Base-by-base conservation (phyloP, 2,113 vertebrate species). In the Bufo bufo region DNA sequence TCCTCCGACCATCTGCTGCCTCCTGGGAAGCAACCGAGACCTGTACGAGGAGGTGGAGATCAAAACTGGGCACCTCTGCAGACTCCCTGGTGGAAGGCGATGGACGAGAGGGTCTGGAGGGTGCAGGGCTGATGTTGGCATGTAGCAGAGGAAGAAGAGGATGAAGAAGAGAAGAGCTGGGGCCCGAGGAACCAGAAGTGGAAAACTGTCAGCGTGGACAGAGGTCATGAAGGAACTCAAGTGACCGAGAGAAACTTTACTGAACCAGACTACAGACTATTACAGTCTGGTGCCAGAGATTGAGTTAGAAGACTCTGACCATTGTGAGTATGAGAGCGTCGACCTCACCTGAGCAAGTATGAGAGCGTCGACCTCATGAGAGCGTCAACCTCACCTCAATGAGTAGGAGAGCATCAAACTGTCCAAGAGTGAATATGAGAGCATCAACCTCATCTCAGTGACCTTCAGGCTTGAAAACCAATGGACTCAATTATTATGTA, bases 161-260 rank as follows among this genome's bases (percentile, higher is more conserved):
- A 45, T 82, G 77, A 78, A 16, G 89, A 13, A 71, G 90, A 91
- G 90, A 89, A 54, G 52, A 88, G 9, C 88, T 89, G 85, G 83
- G 90, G 72, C 90, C 59, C 17, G 90, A 92, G 0, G 95, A 93
- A 80, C 71, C 92, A 0, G 96, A 97, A 63, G 90, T 93, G 83
- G 97, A 97, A 97, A 85, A 88, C 95, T 0, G 93, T 96, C 83
- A 98, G 96, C 0, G 95, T 97, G 89, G 89, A 96, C 95, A 0
- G 96, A 97, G 6, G 97, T 97, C 82, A 92, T 97, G 95, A 96
- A 96, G 66, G 97, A 97, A 97, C 94, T 98, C 97, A 0, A 88
- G 95, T 0, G 94, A 97, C 90, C 90, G 96, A 45, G 97, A 97
- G 92, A 97, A 96, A 91, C 95, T 96, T 2, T 98, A 98, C 90